Conservation (phyloP, 1,140 invertebrate genomes). For the Helicoverpa armigera region DNA sequence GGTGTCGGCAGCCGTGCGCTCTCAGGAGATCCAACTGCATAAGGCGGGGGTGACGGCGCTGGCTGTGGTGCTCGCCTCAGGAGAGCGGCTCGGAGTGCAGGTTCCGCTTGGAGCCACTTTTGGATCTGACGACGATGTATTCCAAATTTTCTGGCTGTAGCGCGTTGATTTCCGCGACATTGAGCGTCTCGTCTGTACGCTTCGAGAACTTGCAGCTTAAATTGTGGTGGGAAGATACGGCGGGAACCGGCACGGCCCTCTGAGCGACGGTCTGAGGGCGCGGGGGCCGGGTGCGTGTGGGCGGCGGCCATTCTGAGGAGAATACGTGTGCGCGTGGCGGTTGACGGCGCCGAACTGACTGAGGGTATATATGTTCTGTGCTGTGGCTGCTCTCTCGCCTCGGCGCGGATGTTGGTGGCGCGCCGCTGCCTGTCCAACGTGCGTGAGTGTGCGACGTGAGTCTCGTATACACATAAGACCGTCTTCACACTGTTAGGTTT, state of each 20-base stretch:
- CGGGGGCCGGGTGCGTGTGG: slow-evolving; percentile 79
- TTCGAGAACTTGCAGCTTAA: slow-evolving; percentile 94
- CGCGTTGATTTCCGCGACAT: slow-evolving; percentile 94
- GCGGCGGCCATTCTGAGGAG: slow-evolving; percentile 73
- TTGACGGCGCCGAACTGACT: slow-evolving; percentile 84
- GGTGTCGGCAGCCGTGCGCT: slow-evolving; percentile 79
- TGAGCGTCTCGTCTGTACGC: slow-evolving; percentile 94
- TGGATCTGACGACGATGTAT: slow-evolving; percentile 95
- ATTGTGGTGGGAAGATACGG: slow-evolving; percentile 94
- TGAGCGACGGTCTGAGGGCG: slow-evolving; percentile 85
- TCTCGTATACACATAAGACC: slow-evolving; percentile 73
- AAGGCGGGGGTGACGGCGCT: slow-evolving; percentile 76
- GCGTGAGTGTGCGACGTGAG: slow-evolving; percentile 80
- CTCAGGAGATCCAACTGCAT: slow-evolving; percentile 77
- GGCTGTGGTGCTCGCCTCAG: slow-evolving; percentile 82
- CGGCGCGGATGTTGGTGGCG: slow-evolving; percentile 84
- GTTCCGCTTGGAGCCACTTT: slow-evolving; percentile 95
- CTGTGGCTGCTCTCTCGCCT: slow-evolving; percentile 72
- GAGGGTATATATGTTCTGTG: too few species aligned
- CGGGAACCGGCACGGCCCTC: slow-evolving; percentile 89
- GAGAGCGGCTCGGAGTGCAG: slow-evolving; percentile 90
- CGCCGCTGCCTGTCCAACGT: slow-evolving; percentile 87
- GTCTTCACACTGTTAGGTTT: slow-evolving; percentile 58
- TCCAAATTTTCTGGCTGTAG: slow-evolving; percentile 94
- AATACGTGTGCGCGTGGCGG: slow-evolving; percentile 75